Evolutionary conservation across 2,113 vertebrate genomes (phyloP).

Genomic region (Apteryx mantelli): DNA sequence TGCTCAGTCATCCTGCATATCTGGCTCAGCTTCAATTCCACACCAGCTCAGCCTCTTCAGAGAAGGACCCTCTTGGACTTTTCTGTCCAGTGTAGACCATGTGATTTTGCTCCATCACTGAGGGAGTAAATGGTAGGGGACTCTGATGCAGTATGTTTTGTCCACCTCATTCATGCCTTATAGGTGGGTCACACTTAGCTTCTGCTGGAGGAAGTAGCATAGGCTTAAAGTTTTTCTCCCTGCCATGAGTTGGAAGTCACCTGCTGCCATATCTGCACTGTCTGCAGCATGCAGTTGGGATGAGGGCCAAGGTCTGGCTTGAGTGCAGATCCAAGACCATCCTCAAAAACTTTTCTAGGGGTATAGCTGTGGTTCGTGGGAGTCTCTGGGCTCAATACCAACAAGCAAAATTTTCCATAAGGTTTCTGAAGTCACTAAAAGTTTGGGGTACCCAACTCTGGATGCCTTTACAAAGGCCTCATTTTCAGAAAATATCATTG

Average conservation of each 20-base stretch:
- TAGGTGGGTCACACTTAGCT: accelerated
- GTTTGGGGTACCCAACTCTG: neutral
- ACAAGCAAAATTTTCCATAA: neutral
- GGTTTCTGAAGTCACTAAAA: neutral
- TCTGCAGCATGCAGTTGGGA: neutral
- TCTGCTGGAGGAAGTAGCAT: neutral
- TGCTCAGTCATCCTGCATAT: accelerated
- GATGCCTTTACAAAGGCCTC: neutral
- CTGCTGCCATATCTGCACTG: neutral
- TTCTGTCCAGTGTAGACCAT: accelerated
- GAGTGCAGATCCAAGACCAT: neutral
- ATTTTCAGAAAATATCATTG: neutral
- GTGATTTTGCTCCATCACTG: neutral
- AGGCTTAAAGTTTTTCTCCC: neutral
- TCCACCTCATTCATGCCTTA: neutral
- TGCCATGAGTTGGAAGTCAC: neutral
- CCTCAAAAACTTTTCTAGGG: neutral
- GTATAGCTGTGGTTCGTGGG: neutral
- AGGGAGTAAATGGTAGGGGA: neutral
- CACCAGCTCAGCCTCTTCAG: neutral
- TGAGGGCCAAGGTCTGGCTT: neutral
- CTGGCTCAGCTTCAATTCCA: neutral
- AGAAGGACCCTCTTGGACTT: neutral
- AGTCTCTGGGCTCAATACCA: neutral
- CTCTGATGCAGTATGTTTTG: neutral